A percentile compares a stretch with the other conserved stretches of the same genome.
phyloP scores from a whole-genome alignment of 2,113 vertebrate species.

The Euleptes europaea region DNA sequence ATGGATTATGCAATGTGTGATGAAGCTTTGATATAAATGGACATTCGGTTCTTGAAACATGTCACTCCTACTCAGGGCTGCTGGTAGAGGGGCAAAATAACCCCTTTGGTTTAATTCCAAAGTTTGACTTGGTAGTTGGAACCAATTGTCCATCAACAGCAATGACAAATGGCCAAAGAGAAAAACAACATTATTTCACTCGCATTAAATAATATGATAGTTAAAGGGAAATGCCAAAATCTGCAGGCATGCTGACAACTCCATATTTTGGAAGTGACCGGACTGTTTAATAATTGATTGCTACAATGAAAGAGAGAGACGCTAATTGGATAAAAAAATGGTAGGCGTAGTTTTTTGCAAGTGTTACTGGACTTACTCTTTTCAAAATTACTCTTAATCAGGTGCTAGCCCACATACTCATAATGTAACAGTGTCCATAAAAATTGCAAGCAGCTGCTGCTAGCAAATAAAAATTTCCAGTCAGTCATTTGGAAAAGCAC shows the following conservation, averaged over 20 bases:
- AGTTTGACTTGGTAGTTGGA: not conserved
- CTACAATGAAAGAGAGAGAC: not conserved
- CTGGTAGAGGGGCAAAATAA: not conserved
- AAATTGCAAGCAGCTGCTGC: constrained; percentile 3
- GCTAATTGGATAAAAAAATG: not conserved
- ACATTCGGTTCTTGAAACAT: not conserved
- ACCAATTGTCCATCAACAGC: not conserved
- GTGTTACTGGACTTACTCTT: not conserved
- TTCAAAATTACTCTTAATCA: not conserved
- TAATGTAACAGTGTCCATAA: not conserved
- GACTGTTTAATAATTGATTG: constrained; percentile 6
- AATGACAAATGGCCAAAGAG: not conserved
- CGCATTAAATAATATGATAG: not conserved
- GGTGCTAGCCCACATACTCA: not conserved
- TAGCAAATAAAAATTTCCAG: not conserved
- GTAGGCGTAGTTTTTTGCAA: not conserved
- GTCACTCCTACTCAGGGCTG: not conserved
- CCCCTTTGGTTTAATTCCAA: not conserved
- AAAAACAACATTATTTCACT: not conserved
- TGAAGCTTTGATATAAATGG: too few species aligned
- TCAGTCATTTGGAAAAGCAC: not conserved
- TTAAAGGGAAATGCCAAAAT: not conserved
- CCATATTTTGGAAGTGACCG: not conserved
- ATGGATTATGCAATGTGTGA: too few species aligned
- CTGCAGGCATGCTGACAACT: not conserved